Conservation (phyloP, 2,888 invertebrate genomes). For the Eupithecia dodoneata region DNA sequence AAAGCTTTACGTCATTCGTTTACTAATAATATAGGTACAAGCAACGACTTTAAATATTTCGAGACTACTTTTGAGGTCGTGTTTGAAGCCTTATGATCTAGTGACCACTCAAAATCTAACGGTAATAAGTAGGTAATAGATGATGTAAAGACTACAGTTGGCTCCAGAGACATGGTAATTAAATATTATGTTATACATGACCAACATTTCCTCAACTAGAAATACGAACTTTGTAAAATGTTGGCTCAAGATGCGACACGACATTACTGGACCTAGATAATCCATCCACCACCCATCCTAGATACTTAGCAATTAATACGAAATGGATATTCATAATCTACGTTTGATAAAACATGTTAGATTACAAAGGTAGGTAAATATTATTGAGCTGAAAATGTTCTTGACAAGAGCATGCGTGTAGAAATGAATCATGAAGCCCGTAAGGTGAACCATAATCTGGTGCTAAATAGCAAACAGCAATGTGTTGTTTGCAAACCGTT, state of each 20-base stretch:
- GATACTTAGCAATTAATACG: neutral
- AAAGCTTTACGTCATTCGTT: neutral
- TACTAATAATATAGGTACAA: neutral
- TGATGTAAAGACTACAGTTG: slow-evolving; percentile 8
- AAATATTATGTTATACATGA: slow-evolving; percentile 5
- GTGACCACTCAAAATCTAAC: slow-evolving; percentile 9
- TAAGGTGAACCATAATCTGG: slow-evolving; percentile 43
- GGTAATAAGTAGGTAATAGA: slow-evolving; percentile 7
- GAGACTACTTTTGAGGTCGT: slow-evolving; percentile 5
- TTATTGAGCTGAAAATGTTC: slow-evolving; percentile 17
- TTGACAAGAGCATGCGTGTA: slow-evolving; percentile 22
- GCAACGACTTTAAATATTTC: neutral
- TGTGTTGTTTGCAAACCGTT: slow-evolving; percentile 42
- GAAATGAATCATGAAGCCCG: slow-evolving; percentile 27
- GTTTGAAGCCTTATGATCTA: slow-evolving; percentile 1
- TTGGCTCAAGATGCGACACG: neutral
- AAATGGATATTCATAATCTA: neutral
- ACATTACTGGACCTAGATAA: neutral
- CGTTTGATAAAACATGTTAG: neutral
- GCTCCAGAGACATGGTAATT: neutral
- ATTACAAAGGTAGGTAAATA: neutral
- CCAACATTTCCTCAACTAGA: neutral
- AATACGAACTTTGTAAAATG: neutral
- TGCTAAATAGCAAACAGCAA: slow-evolving; percentile 53
- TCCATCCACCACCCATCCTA: neutral